phyloP scores from a whole-genome alignment of 2,797 vertebrate species.

The Oophaga sylvatica region DNA sequence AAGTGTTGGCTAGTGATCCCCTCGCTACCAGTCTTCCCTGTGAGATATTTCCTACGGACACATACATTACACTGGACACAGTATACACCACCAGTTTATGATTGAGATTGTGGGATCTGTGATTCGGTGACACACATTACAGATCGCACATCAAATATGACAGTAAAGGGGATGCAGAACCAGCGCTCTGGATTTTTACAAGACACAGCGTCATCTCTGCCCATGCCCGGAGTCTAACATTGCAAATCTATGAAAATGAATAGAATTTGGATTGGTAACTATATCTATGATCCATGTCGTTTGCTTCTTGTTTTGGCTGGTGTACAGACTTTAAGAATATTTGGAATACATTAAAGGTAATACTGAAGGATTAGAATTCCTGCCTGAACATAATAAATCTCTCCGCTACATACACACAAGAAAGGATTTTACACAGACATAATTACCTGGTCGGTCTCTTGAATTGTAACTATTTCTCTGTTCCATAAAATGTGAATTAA shows the following conservation, averaged over 20 bases:
- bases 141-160: no score
- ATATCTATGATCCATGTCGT: background rate
- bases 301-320: background rate
- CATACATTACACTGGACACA: no score
- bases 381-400: background rate
- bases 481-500: constrained; percentile 3
- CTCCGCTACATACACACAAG: background rate
- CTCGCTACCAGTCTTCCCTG: no score
- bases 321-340: background rate
- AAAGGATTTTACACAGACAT: constrained; percentile 2
- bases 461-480: background rate
- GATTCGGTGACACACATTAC: no score
- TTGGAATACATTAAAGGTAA: background rate
- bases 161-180: no score
- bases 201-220: background rate
- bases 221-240: background rate
- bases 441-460: constrained; percentile 5
- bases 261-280: background rate
- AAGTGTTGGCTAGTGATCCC: no score
- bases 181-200: no score
- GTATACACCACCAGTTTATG: no score
- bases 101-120: no score
- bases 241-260: background rate
- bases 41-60: no score
- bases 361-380: background rate